These are phyloP conservation scores for Phataginus tetradactyla DNA, from an alignment of 2,797 vertebrate species.

Conservation along the genomic window DNA sequence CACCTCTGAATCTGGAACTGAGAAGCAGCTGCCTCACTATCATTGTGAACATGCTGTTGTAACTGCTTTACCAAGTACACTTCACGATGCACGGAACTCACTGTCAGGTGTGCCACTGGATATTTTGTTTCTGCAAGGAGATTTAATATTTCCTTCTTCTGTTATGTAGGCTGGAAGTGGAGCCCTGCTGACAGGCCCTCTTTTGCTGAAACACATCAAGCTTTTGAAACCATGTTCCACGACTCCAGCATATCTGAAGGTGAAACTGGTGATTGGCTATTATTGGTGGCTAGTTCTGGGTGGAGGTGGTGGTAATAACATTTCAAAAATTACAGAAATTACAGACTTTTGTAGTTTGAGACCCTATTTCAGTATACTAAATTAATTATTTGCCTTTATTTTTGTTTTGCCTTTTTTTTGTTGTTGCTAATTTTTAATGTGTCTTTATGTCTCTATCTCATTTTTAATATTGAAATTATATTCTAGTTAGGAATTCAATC, in stretches of 20 bases:
- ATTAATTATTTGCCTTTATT: neutral
- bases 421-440: constrained; percentile 1
- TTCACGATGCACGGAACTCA: neutral
- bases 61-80: neutral
- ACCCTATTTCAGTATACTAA: neutral
- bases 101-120: neutral
- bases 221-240: constrained; percentile 99
- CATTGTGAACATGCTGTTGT: neutral
- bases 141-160: constrained; percentile 46
- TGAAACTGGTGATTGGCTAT: constrained; percentile 78
- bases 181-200: constrained; percentile 96
- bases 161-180: constrained; percentile 96
- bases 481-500: constrained; percentile 50
- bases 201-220: constrained; percentile 98
- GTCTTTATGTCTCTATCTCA: neutral
- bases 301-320: neutral
- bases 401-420: neutral
- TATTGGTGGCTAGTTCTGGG: neutral
- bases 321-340: neutral
- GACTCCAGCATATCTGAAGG: constrained; percentile 99
- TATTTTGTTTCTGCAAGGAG: neutral
- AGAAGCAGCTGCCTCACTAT: neutral
- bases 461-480: constrained; percentile 34
- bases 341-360: neutral
- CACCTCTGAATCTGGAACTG: neutral